Evolutionary conservation across 2,797 vertebrate genomes (phyloP), one percentile per base, ranked within the genome.

Genomic region (Okamejei kenojei): DNA sequence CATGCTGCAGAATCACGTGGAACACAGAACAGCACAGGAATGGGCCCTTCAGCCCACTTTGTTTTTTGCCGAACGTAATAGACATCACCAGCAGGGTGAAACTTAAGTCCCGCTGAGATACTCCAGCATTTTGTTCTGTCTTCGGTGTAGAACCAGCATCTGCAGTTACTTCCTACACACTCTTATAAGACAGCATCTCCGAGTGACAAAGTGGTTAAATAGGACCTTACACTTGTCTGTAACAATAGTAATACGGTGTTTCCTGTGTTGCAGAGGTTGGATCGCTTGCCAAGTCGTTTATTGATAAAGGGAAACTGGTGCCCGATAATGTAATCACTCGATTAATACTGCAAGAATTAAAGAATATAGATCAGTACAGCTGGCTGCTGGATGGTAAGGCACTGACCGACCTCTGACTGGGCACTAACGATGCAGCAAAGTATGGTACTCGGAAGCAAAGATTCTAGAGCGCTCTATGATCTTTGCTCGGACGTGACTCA

Each of bases 341-440:
- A 13, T 96, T 99, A 93, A 97, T 98, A 95, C 95, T 99, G 93
- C 95, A 94, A 26, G 98, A 98, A 94, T 96, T 99, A 93, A 97
- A 96, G 94, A 94, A 93, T 8, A 95, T 98, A 73, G 95, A 96
- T 38, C 94, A 80, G 1, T 95, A 94, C 94, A 96, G 95, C 96
- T 98, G 98, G 98, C 96, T 99, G 15, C 95, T 99, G n/a, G 99
- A 99, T 93, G 99, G 99, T 99, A 96, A 95, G 96, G 21, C 21
- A 23, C 65, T n/a, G 1, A 91, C 17, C 11, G 21, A 6, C 9
- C 35, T 90, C 86, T 65, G 29, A 23, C 68, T 26, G 2, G 73
- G 88, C 23, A 80, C 77, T 45, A 26, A 63, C 10, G 58, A 45
- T 35, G 54, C 45, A 6, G 9, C 80, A 93, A 7, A 35, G 63